Conservation (phyloP, 2,797 vertebrate species). For the Dromococcyx pavoninus region DNA sequence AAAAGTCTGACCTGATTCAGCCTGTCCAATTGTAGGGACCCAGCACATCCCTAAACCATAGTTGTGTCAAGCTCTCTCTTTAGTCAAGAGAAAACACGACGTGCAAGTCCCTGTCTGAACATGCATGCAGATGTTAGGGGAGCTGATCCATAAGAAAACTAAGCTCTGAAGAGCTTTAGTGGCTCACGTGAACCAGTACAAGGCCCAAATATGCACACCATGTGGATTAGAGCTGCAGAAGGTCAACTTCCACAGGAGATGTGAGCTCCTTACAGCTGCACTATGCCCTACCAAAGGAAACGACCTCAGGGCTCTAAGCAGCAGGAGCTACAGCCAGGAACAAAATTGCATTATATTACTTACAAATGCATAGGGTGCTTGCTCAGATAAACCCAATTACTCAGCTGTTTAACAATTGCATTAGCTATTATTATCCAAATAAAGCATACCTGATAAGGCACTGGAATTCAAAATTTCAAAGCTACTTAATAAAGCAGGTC, state of each 20-base stretch:
- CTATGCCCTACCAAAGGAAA: neutral
- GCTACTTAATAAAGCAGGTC: neutral
- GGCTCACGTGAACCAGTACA: neutral
- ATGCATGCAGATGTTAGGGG: neutral
- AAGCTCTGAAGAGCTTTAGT: neutral
- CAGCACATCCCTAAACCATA: neutral
- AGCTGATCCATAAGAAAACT: neutral
- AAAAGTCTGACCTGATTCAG: neutral
- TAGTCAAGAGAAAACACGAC: neutral
- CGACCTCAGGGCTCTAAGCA: neutral
- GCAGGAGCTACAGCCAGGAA: neutral
- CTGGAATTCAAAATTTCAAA: constrained; percentile 1
- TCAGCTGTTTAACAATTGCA: neutral
- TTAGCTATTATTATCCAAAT: neutral
- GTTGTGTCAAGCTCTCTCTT: neutral
- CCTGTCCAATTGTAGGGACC: neutral
- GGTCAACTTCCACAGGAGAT: neutral
- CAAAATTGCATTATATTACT: neutral
- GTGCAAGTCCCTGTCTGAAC: neutral
- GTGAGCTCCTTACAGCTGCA: neutral
- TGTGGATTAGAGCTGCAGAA: neutral
- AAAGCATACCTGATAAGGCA: constrained; percentile 1
- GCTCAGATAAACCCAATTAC: neutral
- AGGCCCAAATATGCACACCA: rapidly evolving
- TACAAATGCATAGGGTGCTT: neutral